Percentiles rank a stretch among this genome's conserved stretches.
Evolutionary conservation across 2,888 invertebrate genomes (phyloP).

Genomic region (Lapara coniferarum): DNA sequence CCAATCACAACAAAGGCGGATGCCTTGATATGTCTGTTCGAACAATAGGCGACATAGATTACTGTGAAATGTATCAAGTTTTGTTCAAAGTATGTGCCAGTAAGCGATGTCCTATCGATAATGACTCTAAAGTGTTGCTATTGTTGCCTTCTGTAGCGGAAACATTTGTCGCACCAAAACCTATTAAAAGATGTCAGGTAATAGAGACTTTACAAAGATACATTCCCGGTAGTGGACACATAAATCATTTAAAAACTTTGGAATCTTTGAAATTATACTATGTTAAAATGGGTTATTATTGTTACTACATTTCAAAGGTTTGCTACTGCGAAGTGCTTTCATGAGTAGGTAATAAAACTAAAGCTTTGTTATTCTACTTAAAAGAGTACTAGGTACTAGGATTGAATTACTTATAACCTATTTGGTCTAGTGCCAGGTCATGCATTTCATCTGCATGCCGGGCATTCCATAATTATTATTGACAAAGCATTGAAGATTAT

Average conservation of each 20-base stretch:
- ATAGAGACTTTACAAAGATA: background rate
- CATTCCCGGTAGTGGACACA: background rate
- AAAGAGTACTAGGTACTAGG: too few species aligned
- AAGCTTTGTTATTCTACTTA: too few species aligned
- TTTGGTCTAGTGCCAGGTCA: too few species aligned
- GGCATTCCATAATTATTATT: too few species aligned
- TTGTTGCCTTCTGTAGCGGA: slow-evolving; percentile 42
- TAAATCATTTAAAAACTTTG: background rate
- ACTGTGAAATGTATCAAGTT: slow-evolving; percentile 68
- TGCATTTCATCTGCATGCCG: too few species aligned
- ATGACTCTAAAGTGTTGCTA: slow-evolving; percentile 36
- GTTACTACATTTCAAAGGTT: background rate
- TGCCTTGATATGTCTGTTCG: slow-evolving; percentile 36
- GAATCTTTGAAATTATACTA: background rate
- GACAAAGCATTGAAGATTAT: too few species aligned
- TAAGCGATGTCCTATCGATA: slow-evolving; percentile 36
- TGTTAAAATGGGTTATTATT: background rate
- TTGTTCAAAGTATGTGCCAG: slow-evolving; percentile 58
- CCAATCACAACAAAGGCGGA: slow-evolving; percentile 4
- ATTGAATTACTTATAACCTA: too few species aligned
- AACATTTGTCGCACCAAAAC: slow-evolving; percentile 40
- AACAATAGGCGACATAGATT: slow-evolving; percentile 51
- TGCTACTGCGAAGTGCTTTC: too few species aligned
- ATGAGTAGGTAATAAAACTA: too few species aligned
- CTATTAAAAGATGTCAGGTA: slow-evolving; percentile 29